phyloP scores from a whole-genome alignment of 2,888 invertebrate species.

The Pyrrhosoma nymphula region DNA sequence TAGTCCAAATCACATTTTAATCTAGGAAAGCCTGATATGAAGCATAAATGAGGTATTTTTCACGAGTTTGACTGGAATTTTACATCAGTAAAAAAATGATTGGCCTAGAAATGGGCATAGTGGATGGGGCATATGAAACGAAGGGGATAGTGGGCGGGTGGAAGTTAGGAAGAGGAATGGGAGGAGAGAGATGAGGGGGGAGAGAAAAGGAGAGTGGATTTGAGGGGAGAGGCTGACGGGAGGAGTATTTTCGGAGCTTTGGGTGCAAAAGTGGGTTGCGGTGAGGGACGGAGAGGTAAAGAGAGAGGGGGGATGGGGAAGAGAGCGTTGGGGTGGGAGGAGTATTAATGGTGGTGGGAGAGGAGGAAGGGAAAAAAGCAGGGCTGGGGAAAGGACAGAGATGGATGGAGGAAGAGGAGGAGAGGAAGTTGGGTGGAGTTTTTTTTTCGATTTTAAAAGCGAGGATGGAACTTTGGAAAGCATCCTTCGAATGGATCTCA shows the following conservation, averaged over 20 bases:
- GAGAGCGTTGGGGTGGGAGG: neutral
- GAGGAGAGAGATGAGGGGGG: neutral
- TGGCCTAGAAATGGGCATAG: neutral
- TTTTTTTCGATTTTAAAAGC: constrained; percentile 65
- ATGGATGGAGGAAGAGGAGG: constrained; percentile 3
- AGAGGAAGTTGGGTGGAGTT: constrained; percentile 18
- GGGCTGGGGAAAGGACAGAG: neutral
- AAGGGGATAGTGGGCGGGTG: neutral
- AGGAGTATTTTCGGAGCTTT: neutral
- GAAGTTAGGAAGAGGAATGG: neutral
- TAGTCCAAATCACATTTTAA: too few species aligned
- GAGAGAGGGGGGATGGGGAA: neutral
- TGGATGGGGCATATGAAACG: neutral
- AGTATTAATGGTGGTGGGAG: neutral
- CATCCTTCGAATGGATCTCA: constrained; percentile 67
- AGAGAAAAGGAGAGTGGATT: neutral
- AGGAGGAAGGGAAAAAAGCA: neutral
- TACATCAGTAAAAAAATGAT: neutral
- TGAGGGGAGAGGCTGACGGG: neutral
- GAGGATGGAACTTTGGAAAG: constrained; percentile 63
- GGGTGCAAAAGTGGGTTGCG: constrained; percentile 11
- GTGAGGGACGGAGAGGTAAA: neutral
- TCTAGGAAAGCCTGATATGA: too few species aligned
- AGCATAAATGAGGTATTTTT: too few species aligned
- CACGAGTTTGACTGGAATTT: too few species aligned